Conservation (phyloP, 1,140 invertebrate species). For the Drosophila setifemur region DNA sequence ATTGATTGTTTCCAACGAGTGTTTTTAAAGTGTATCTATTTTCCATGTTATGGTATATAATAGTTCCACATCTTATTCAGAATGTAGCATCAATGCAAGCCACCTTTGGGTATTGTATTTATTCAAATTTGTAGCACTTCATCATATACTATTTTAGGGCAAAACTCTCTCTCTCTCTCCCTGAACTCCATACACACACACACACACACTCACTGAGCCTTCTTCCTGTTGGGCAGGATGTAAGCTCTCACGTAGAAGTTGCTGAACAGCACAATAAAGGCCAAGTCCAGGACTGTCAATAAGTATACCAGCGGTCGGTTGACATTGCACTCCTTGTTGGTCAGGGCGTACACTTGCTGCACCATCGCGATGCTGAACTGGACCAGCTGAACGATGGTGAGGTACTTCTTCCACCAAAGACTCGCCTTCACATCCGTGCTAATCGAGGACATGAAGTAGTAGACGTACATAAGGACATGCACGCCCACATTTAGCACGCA, state of each 20-base stretch:
- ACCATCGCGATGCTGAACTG: constrained; percentile 14
- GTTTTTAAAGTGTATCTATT: no score
- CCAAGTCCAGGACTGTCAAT: background rate
- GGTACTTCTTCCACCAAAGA: constrained; percentile 38
- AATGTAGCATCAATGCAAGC: no score
- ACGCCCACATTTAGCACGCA: constrained; percentile 11
- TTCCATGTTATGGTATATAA: no score
- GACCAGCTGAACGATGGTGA: constrained; percentile 17
- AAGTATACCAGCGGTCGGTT: background rate
- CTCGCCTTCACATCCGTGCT: background rate
- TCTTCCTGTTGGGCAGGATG: background rate
- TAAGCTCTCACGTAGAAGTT: background rate
- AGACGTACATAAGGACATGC: constrained; percentile 27
- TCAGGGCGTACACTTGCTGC: background rate
- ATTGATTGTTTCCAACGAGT: no score
- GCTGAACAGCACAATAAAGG: background rate
- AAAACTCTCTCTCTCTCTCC: no score
- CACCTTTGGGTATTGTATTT: no score
- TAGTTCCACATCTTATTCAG: no score
- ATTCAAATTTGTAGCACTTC: no score
- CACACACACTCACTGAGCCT: no score
- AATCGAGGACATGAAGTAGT: constrained; percentile 21
- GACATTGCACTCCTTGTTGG: constrained; percentile 1
- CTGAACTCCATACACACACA: no score
- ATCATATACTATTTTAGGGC: no score